phyloP scores from a whole-genome alignment of 92 coral and sea anemone genomes.

The Ricordea florida region DNA sequence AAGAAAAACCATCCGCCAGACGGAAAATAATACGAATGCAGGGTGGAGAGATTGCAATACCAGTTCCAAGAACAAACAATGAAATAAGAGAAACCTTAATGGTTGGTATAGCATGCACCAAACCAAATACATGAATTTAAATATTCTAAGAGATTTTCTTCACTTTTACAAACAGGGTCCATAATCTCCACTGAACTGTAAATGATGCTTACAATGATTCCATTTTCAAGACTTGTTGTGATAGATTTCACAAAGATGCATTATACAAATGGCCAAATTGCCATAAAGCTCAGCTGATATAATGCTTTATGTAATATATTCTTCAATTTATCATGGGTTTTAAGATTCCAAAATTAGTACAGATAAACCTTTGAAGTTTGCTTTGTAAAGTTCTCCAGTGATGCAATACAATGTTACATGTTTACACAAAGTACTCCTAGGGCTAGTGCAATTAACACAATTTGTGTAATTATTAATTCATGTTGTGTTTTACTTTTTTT shows the following conservation, averaged over 20 bases:
- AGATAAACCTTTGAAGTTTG: background rate
- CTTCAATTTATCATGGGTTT: background rate
- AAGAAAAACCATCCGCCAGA: constrained; percentile 18
- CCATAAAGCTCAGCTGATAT: background rate
- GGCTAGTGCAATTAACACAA: too few species aligned
- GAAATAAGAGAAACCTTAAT: constrained; percentile 32
- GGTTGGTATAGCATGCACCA: background rate
- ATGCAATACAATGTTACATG: background rate
- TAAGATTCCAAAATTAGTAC: background rate
- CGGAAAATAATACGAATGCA: constrained; percentile 20
- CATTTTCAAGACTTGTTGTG: background rate
- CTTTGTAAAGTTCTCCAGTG: background rate
- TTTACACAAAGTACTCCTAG: too few species aligned
- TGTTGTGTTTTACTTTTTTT: background rate
- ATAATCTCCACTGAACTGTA: too few species aligned
- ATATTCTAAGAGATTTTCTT: background rate
- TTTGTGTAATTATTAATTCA: too few species aligned
- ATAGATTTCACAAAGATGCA: background rate
- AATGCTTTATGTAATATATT: too few species aligned
- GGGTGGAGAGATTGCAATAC: constrained; percentile 33
- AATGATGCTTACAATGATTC: too few species aligned
- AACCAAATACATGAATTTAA: background rate
- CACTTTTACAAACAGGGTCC: too few species aligned
- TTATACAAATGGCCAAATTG: background rate
- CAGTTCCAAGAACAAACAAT: constrained; percentile 35